These are phyloP conservation scores for Echinometra lucunter DNA, from an alignment of 53 echinoderm and acorn worm species.

Conservation along the genomic window DNA sequence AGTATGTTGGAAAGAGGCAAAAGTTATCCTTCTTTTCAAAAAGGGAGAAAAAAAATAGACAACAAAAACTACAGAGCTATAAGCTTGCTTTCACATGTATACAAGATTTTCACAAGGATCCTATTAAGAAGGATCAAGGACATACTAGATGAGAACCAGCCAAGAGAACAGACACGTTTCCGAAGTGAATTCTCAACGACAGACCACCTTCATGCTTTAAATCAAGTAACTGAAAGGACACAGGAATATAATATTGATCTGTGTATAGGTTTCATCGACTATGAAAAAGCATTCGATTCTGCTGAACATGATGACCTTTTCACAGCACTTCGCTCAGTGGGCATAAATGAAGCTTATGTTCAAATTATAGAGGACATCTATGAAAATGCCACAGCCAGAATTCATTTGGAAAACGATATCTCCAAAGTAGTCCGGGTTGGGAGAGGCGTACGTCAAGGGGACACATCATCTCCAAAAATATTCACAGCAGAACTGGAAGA, in stretches of 20 bases:
- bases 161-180: background rate
- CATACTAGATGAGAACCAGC: background rate
- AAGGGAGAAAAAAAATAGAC: background rate
- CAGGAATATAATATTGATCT: too few species aligned
- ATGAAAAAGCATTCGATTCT: background rate
- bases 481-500: too few species aligned
- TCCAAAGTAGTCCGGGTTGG: too few species aligned
- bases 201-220: background rate
- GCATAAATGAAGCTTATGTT: too few species aligned
- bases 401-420: too few species aligned
- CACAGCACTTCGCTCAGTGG: too few species aligned
- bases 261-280: background rate
- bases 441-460: too few species aligned
- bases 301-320: background rate
- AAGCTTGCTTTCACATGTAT: background rate
- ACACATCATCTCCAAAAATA: too few species aligned
- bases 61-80: background rate
- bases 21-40: too few species aligned
- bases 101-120: background rate
- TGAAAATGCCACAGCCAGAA: too few species aligned
- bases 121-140: background rate
- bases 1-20: too few species aligned
- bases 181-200: background rate
- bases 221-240: background rate
- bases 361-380: too few species aligned